Evolutionary conservation across 2,113 vertebrate genomes (phyloP).

Genomic region (Halcyon senegalensis): DNA sequence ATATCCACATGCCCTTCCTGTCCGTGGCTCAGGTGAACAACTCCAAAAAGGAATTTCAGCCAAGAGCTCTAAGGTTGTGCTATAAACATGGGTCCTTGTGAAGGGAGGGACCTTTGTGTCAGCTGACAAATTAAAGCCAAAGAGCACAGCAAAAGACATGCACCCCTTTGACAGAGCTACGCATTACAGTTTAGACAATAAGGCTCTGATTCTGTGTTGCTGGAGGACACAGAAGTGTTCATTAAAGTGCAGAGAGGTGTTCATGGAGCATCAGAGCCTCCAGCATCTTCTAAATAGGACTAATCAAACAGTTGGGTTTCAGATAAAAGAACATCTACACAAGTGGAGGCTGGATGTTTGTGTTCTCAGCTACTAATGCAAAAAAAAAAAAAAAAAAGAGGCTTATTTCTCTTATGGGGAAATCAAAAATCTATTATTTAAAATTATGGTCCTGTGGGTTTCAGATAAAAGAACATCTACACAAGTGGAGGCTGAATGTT

Average conservation of each 20-base stretch:
- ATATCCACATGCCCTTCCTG: neutral
- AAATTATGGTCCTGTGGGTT: neutral
- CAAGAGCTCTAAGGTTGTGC: neutral
- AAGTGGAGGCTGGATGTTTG: neutral
- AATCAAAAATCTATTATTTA: neutral
- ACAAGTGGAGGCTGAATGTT: neutral
- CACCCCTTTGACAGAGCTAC: neutral
- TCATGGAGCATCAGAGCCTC: neutral
- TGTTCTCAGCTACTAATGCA: neutral
- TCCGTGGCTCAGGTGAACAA: neutral
- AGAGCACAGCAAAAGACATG: neutral
- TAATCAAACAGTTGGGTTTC: constrained; percentile 46
- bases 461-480: constrained; percentile 22
- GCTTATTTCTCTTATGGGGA: neutral
- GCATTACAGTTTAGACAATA: neutral
- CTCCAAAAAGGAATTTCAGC: neutral
- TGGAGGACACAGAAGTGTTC: constrained; percentile 25
- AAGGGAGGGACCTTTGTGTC: neutral
- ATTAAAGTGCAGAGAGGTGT: constrained; percentile 29
- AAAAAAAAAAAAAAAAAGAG: neutral
- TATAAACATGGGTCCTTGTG: accelerated
- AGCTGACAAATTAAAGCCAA: neutral
- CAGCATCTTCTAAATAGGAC: constrained; percentile 12
- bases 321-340: constrained; percentile 2
- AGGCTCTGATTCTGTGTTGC: neutral